Conservation (phyloP, 2,888 invertebrate species). For the Antheraea assamensis region DNA sequence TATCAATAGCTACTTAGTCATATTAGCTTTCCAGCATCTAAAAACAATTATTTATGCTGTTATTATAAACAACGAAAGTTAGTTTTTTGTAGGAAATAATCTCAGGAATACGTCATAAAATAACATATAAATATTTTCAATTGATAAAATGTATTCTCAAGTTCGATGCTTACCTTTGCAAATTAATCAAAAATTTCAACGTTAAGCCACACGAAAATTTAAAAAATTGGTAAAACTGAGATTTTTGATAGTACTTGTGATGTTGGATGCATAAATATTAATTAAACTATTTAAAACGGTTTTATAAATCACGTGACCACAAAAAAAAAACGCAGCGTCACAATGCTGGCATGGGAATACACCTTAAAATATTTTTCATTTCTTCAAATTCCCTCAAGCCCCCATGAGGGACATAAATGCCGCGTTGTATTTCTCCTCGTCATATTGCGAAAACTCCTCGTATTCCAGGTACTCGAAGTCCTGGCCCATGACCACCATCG, state of each 20-base stretch:
- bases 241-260: neutral
- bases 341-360: neutral
- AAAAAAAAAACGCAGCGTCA: conserved; percentile 2
- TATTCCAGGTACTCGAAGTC: conserved; percentile 44
- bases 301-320: neutral
- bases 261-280: neutral
- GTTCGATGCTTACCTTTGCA: no score
- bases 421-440: conserved; percentile 35
- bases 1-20: no score
- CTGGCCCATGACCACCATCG: conserved; percentile 54
- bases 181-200: no score
- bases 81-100: no score
- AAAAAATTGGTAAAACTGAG: no score
- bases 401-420: conserved; percentile 48
- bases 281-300: neutral
- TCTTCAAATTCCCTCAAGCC: conserved; percentile 38
- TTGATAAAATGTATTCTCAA: no score
- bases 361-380: conserved; percentile 10
- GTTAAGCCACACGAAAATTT: no score
- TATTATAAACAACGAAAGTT: no score
- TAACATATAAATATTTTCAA: no score
- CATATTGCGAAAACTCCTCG: conserved; percentile 41
- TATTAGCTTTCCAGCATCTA: no score
- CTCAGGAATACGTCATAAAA: no score
- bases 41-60: no score